phyloP scores from a whole-genome alignment of 2,113 vertebrate species.

The Okapia johnstoni region DNA sequence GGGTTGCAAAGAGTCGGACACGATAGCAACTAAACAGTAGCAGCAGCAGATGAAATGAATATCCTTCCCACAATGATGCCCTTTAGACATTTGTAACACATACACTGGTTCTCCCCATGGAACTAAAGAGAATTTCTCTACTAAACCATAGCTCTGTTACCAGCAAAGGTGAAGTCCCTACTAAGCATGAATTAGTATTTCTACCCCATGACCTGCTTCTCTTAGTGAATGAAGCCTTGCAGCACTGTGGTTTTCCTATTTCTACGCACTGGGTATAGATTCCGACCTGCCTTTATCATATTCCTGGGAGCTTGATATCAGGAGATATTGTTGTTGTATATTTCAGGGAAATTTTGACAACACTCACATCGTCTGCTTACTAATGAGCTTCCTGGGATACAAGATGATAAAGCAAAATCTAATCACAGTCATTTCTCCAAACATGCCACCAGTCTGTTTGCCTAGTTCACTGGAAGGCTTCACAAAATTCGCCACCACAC shows the following conservation, averaged over 20 bases:
- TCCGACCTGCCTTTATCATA: background rate
- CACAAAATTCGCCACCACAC: background rate
- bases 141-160: background rate
- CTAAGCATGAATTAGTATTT: background rate
- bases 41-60: conserved; percentile 49
- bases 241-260: background rate
- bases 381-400: conserved; percentile 62
- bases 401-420: background rate
- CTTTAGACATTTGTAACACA: background rate
- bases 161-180: background rate
- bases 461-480: conserved; percentile 18
- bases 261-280: background rate
- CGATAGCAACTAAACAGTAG: background rate
- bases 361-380: conserved; percentile 29
- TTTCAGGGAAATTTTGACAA: conserved; percentile 52
- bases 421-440: background rate
- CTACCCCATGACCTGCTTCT: background rate
- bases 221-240: background rate
- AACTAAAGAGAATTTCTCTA: background rate
- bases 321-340: background rate
- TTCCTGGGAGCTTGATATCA: conserved; percentile 31
- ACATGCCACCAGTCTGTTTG: background rate
- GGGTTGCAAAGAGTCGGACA: background rate
- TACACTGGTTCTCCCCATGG: background rate
- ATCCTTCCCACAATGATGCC: conserved; percentile 15